These are phyloP conservation scores for Schizaphis graminum DNA, from an alignment of 2,888 invertebrate species.

Conservation along the genomic window DNA sequence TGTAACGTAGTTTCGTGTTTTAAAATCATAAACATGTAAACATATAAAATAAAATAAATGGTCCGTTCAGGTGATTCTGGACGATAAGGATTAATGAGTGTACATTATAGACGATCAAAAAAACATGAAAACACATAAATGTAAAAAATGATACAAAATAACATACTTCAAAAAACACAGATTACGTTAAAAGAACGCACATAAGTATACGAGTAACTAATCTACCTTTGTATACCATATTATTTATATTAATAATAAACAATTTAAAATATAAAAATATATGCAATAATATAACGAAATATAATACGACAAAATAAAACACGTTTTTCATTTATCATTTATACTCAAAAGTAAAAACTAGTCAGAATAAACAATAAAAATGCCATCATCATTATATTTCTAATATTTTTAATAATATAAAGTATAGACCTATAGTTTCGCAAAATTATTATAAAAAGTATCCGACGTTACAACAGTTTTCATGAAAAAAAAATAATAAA, in stretches of 20 bases:
- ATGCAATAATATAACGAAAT: neutral
- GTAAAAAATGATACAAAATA: neutral
- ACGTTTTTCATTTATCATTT: neutral
- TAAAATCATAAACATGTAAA: neutral
- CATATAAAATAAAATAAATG: neutral
- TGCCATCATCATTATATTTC: neutral
- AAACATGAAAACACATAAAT: neutral
- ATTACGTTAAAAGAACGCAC: neutral
- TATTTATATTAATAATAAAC: neutral
- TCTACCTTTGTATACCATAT: neutral
- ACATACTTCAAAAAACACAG: neutral
- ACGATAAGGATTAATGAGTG: neutral
- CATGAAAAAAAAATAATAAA: neutral
- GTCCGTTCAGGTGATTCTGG: neutral
- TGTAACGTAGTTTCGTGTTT: neutral
- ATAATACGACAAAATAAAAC: neutral
- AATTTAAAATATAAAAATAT: neutral
- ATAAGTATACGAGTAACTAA: neutral
- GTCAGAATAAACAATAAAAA: neutral
- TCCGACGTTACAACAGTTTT: neutral
- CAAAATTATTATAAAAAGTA: neutral
- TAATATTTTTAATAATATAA: neutral
- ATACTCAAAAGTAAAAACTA: neutral
- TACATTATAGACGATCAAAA: neutral
- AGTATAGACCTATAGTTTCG: too few species aligned